Evolutionary conservation across 2,797 vertebrate genomes (phyloP).

Genomic region (Tadarida brasiliensis): DNA sequence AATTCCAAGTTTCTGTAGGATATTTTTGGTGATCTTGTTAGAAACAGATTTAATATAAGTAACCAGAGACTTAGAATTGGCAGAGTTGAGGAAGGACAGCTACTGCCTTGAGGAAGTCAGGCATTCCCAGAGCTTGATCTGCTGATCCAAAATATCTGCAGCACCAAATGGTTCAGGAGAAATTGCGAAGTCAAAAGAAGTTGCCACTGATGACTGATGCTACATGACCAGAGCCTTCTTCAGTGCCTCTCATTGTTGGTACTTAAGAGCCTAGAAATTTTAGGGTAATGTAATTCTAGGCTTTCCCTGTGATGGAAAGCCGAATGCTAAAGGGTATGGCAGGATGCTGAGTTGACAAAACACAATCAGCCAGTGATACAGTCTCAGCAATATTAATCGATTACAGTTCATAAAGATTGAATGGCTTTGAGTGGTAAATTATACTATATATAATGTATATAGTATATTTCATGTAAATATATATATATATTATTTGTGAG

Average conservation of each 20-base stretch:
- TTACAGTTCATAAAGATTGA: background rate
- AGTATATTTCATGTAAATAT: background rate
- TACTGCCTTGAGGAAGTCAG: background rate
- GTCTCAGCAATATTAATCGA: background rate
- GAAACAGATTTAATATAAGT: background rate
- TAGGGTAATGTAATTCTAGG: no score
- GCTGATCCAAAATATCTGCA: background rate
- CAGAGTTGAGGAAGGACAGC: background rate
- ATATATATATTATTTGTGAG: background rate
- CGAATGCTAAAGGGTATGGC: background rate
- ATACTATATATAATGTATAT: background rate
- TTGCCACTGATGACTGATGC: background rate
- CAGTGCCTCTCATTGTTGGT: background rate
- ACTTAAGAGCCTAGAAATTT: background rate
- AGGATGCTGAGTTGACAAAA: background rate
- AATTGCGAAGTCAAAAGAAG: background rate
- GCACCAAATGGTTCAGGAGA: background rate
- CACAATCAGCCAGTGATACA: background rate
- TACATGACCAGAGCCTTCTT: background rate
- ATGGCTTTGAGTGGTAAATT: background rate
- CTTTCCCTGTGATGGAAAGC: accelerated
- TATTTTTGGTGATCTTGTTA: background rate
- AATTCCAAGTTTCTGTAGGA: background rate
- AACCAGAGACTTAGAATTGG: background rate
- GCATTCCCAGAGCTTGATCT: background rate